Evolutionary conservation across 2,888 invertebrate genomes (phyloP).

Genomic region (Campoplex capitator): DNA sequence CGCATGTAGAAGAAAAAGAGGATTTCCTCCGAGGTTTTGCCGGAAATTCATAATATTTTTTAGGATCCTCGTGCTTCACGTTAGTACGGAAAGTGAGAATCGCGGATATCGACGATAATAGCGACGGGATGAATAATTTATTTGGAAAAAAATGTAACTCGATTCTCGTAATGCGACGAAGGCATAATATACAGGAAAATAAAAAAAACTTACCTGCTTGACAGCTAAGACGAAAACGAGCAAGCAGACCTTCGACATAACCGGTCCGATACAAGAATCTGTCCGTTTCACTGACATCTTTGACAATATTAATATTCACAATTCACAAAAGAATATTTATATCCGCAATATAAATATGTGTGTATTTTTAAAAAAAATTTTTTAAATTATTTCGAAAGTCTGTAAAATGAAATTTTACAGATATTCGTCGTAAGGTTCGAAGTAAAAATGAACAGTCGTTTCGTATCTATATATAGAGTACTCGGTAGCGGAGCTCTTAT

Average conservation of each 20-base stretch:
- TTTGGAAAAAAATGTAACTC: not conserved
- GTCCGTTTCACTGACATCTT: constrained; percentile 72
- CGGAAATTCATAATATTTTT: constrained; percentile 5
- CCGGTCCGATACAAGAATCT: constrained; percentile 63
- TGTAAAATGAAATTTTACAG: constrained; percentile 12
- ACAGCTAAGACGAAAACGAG: constrained; percentile 66
- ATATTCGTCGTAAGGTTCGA: constrained; percentile 35
- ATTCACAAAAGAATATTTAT: not conserved
- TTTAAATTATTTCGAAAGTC: constrained; percentile 15
- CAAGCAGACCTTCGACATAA: constrained; percentile 66
- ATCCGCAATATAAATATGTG: not conserved
- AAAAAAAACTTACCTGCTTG: constrained; percentile 64
- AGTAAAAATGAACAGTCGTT: not conserved
- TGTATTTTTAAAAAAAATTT: too few relatives aligned
- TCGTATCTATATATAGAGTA: constrained; percentile 17
- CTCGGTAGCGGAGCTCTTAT: not conserved
- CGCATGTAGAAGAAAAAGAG: not conserved
- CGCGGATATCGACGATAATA: not conserved
- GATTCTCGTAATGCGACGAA: too few relatives aligned
- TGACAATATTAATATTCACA: not conserved
- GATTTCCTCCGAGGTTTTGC: constrained; percentile 19
- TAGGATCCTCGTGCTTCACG: not conserved
- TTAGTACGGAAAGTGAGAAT: not conserved
- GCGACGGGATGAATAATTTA: not conserved
- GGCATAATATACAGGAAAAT: not conserved